Evolutionary conservation across 2,113 vertebrate species (phyloP).

Genomic region (Tinamus guttatus): DNA sequence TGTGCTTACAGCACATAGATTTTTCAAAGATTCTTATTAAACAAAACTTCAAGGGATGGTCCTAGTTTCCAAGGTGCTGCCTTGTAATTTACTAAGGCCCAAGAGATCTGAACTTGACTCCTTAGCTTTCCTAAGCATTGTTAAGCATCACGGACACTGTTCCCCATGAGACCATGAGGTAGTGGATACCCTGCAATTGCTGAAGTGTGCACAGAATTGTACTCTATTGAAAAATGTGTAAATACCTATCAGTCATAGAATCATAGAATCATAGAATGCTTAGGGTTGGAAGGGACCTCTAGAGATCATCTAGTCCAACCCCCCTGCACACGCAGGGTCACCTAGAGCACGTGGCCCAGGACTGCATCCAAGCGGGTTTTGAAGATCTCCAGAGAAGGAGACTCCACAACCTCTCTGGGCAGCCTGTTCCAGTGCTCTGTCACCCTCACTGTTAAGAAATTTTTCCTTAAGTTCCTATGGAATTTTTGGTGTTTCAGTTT

Average conservation of each 20-base stretch:
- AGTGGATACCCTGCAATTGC: not conserved
- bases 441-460: no score
- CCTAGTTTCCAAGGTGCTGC: not conserved
- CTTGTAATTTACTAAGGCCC: not conserved
- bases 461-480: no score
- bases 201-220: not conserved
- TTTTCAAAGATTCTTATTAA: not conserved
- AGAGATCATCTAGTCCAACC: no score
- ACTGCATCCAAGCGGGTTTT: no score
- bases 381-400: no score
- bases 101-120: not conserved
- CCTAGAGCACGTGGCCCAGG: no score
- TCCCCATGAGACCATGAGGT: not conserved
- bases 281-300: no score
- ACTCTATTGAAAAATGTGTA: not conserved
- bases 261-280: no score
- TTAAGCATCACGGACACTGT: not conserved
- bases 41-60: not conserved
- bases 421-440: no score
- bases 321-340: no score
- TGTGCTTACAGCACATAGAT: not conserved
- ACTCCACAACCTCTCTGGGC: no score
- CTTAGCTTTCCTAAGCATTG: not conserved
- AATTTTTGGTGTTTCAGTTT: no score
- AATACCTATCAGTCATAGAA: not conserved